Base-by-base conservation (phyloP, 2,797 vertebrate genomes). In the Acanthiza pusilla region DNA sequence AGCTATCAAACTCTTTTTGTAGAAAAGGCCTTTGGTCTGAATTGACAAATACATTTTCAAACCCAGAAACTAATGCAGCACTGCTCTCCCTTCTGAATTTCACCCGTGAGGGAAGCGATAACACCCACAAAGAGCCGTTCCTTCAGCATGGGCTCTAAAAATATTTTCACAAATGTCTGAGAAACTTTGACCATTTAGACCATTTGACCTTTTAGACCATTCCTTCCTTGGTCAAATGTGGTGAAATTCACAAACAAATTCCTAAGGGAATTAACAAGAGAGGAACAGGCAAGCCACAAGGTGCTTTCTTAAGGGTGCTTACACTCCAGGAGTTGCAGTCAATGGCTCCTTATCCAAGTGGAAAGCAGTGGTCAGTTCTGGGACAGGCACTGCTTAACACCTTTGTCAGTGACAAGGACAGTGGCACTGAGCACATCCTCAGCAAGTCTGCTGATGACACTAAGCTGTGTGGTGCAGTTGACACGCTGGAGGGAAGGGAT, bases 341-440 rank as follows among this genome's bases (percentile, higher is more conserved):
- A 32, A 36, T 25, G 34, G 30, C 32, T 67, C 47, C 19, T 48
- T 43, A 58, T 36, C 26, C 60, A 66, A n/a, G 60, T 21, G 40
- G 40, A 67, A 36, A 73, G 61, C 53, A 66, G 21, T 13, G 51
- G 22, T 53, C 30, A 60, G 19, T 32, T 15, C 34, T 60, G 53
- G 66, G 11, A 66, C 3, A 6, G 9, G 30, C 22, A 16, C 20
- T 0, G 0, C 54, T 53, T 18, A 15, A 32, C 53, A 66, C 17
- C 34, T 66, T 18, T 54, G 53, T 32, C 40, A 66, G 40, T 29
- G 53, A 42, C 40, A 47, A 36, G 47, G 30, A 66, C 40, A 54
- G 60, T 13, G 53, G 30, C 34, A 71, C 45, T 30, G 53, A 53
- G n/a, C 30, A 26, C 34, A 47, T 15, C 51, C 58, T 34, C 26